Evolutionary conservation across 2,888 invertebrate species (phyloP), one percentile per base, ranked within the genome.

Genomic region (Metacarcinus magister): DNA sequence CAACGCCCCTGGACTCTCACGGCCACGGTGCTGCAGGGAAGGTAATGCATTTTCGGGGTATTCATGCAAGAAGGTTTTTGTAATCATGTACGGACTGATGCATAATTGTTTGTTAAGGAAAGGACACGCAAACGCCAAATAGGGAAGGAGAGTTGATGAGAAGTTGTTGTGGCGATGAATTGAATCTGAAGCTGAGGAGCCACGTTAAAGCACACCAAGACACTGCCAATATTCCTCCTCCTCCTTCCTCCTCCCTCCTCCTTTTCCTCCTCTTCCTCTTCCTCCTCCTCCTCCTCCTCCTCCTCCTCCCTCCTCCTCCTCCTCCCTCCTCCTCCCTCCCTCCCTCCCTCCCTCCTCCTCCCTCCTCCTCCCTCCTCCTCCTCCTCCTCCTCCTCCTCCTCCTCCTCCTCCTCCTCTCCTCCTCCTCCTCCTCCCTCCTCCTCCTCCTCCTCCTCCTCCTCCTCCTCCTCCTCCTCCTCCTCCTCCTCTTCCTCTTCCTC

Each of bases 111-210:
- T 87, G 87, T 87, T 87, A 87, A 39, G 87, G 7, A 32, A 87
- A 87, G 87, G 87, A 87, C 87, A 87, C 87, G 87, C 87, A 87
- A 87, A 87, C 87, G 32, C 87, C 87, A 39, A n/a, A 87, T 87
- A 87, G 39, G 87, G 87, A 87, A 39, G 87, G 39, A 87, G 87
- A 39, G 39, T 39, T 87, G 87, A 87, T 87, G 87, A n/a, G 87
- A 39, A 39, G 87, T 87, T 87, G 39, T 4, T 16, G 87, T 32
- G 87, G 39, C 39, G 87, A 39, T 87, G 87, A 39, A 87, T 87
- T 39, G 87, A 39, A 87, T 87, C 87, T 87, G 87, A 87, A 39
- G 87, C 87, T 87, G 32, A 13, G 32, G 75, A 23, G 28, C 75
- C 28, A 75, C 75, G 75, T 28, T n/a, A 75, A 54, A 75, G 28